These are phyloP conservation scores for Bicyclus anynana DNA, from an alignment of 1,140 invertebrate genomes.

Conservation along the genomic window DNA sequence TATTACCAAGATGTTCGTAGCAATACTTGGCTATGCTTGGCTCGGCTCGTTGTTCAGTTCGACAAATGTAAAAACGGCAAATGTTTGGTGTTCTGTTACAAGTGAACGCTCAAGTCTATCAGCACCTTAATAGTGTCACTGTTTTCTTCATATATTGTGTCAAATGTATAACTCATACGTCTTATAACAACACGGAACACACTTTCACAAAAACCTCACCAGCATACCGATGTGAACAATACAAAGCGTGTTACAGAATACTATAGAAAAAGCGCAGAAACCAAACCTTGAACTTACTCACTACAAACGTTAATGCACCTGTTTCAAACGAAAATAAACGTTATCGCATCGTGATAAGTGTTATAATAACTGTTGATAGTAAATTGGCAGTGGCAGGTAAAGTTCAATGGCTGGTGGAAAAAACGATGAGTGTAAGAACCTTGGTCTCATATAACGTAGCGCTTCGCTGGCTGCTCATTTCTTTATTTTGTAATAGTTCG, in stretches of 20 bases:
- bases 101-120: too few species aligned
- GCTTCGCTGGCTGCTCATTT: conserved; percentile 27
- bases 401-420: conserved; percentile 32
- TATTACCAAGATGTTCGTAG: too few species aligned
- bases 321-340: conserved; percentile 6
- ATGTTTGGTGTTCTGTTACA: too few species aligned
- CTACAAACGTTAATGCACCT: neutral
- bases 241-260: neutral
- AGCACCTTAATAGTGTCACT: too few species aligned
- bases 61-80: too few species aligned
- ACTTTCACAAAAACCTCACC: conserved; percentile 2
- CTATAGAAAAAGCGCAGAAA: conserved; percentile 18
- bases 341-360: conserved; percentile 18
- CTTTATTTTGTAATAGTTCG: conserved; percentile 8
- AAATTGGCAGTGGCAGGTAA: conserved; percentile 12
- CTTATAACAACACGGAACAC: neutral
- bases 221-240: neutral
- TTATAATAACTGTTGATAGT: neutral
- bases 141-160: too few species aligned
- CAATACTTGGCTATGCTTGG: too few species aligned
- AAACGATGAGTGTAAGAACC: conserved; percentile 24
- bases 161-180: too few species aligned
- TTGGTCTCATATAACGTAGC: conserved; percentile 24
- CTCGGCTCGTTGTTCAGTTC: too few species aligned
- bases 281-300: conserved; percentile 29